phyloP scores from a whole-genome alignment of 1,140 invertebrate genomes.

The Drosophila simulans region DNA sequence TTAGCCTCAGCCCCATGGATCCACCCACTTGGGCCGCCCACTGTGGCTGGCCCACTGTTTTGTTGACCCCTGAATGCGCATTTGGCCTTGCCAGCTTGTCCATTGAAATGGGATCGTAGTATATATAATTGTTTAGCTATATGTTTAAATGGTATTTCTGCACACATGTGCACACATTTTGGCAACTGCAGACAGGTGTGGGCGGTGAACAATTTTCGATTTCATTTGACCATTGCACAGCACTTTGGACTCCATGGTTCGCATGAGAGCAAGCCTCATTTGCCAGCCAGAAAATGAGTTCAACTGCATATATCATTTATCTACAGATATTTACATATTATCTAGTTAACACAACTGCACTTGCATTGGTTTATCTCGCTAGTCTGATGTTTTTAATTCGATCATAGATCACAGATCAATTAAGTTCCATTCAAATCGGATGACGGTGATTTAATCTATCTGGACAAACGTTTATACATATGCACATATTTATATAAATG shows the following conservation, averaged over 20 bases:
- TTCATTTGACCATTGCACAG: conserved; percentile 9
- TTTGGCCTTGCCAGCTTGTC: conserved; percentile 51
- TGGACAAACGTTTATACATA: too few species aligned
- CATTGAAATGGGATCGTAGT: conserved; percentile 25
- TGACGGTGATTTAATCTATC: too few species aligned
- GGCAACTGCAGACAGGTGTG: conserved; percentile 36
- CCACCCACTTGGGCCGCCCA: not conserved
- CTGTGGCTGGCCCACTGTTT: conserved; percentile 3
- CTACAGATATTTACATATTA: too few species aligned
- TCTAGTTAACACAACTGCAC: too few species aligned
- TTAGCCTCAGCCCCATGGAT: not conserved
- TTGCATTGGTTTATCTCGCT: too few species aligned
- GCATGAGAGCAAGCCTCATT: not conserved
- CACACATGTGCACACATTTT: conserved; percentile 4
- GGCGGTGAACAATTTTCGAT: conserved; percentile 44
- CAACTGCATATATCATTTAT: not conserved
- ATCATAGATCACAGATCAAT: too few species aligned
- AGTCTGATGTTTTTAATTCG: too few species aligned
- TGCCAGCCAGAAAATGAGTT: not conserved
- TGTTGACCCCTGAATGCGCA: conserved; percentile 59
- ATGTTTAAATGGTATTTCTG: not conserved
- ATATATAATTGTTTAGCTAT: not conserved
- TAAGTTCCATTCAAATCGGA: too few species aligned
- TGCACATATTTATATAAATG: too few species aligned
- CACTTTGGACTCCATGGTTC: not conserved